phyloP scores from a whole-genome alignment of 1,140 invertebrate genomes.

The Aphis gossypii region DNA sequence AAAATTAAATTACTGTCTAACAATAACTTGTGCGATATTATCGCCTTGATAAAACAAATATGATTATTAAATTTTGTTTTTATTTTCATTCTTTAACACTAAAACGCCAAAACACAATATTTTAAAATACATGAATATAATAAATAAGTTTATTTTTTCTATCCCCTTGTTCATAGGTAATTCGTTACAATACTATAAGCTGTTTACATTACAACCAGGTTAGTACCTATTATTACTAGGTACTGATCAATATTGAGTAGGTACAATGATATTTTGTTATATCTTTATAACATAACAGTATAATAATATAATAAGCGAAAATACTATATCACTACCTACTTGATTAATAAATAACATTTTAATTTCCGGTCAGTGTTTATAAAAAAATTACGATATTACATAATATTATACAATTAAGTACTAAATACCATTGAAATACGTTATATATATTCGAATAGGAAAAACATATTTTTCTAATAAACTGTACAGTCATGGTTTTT shows the following conservation, averaged over 20 bases:
- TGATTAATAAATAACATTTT: not conserved
- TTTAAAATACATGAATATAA: not conserved
- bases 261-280: not conserved
- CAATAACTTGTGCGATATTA: not conserved
- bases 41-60: not conserved
- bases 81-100: not conserved
- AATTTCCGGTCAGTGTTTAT: not conserved
- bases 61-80: not conserved
- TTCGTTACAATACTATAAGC: not conserved
- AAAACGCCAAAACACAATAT: not conserved
- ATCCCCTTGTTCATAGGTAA: not conserved
- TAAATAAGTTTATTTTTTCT: not conserved
- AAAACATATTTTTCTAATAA: not conserved
- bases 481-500: not conserved
- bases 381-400: not conserved
- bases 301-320: not conserved
- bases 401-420: not conserved
- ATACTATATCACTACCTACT: not conserved
- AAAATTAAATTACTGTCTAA: not conserved
- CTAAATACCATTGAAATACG: not conserved
- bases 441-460: not conserved
- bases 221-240: not conserved
- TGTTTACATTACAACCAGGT: not conserved
- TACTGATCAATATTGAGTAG: not conserved
- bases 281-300: not conserved